Percentiles rank a stretch among this genome's conserved stretches.
These are phyloP conservation scores for Metridium senile DNA, from an alignment of 92 coral and sea anemone species.

Conservation along the genomic window DNA sequence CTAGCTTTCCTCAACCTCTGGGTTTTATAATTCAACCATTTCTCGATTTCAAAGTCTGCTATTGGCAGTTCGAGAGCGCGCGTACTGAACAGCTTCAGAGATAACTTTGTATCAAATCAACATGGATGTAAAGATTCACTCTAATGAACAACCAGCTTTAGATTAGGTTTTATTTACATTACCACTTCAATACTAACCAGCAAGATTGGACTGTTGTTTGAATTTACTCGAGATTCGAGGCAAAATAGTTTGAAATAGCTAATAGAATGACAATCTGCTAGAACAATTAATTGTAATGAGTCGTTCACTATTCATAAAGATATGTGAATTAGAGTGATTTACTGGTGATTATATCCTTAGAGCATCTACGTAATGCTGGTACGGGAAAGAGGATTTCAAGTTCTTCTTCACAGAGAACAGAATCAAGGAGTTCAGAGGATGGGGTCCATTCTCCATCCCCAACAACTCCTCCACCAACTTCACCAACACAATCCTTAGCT, in stretches of 20 bases:
- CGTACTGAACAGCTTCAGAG: too few relatives aligned
- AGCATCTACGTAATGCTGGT: constrained; percentile 96
- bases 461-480: constrained; percentile 44
- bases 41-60: background rate
- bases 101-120: background rate
- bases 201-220: background rate
- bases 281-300: background rate
- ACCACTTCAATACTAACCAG: background rate
- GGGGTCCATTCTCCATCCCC: constrained; percentile 36
- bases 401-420: constrained; percentile 47
- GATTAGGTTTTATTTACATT: background rate
- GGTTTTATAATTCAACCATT: background rate
- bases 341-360: constrained; percentile 43
- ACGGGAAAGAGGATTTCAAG: constrained; percentile 88
- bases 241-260: background rate
- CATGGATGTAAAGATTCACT: background rate
- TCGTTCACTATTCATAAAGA: constrained; percentile 12
- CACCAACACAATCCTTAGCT: constrained; percentile 41
- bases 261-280: constrained; percentile 19
- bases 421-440: constrained; percentile 69
- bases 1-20: background rate
- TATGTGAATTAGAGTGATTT: background rate
- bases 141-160: background rate
- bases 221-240: background rate
- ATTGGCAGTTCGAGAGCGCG: background rate